These are phyloP conservation scores for Sebastes jordani DNA, from an alignment of 2,797 vertebrate genomes.

Conservation along the genomic window DNA sequence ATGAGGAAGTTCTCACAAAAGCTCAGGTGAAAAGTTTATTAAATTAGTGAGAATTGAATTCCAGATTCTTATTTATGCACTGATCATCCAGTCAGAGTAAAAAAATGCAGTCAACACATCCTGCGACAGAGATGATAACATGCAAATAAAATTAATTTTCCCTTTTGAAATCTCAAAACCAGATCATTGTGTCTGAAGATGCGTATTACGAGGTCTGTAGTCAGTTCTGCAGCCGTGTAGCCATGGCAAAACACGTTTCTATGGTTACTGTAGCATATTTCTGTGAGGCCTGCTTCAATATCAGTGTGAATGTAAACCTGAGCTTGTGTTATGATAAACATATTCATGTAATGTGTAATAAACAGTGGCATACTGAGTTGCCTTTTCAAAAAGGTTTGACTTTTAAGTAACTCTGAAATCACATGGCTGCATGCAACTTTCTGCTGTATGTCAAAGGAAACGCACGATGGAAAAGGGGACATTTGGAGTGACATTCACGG, in stretches of 20 bases:
- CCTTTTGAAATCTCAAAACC: not conserved
- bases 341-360: not conserved
- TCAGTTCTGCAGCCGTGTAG: not conserved
- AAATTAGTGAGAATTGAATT: not conserved
- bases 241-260: constrained; percentile 6
- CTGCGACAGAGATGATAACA: not conserved
- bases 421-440: too few species aligned
- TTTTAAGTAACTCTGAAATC: not conserved
- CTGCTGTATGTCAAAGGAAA: not conserved
- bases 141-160: not conserved
- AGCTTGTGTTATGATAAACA: not conserved
- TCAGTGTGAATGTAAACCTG: not conserved
- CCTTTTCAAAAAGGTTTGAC: not conserved
- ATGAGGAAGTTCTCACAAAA: too few species aligned
- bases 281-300: not conserved
- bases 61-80: not conserved
- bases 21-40: too few species aligned
- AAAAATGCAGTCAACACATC: not conserved
- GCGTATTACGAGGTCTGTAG: not conserved
- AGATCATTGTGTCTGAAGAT: not conserved
- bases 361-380: not conserved
- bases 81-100: not conserved
- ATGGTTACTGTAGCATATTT: not conserved
- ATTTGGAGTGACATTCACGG: constrained; percentile 28
- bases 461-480: not conserved